phyloP scores from a whole-genome alignment of 2,113 vertebrate genomes.

The Chaenogobius annularis region DNA sequence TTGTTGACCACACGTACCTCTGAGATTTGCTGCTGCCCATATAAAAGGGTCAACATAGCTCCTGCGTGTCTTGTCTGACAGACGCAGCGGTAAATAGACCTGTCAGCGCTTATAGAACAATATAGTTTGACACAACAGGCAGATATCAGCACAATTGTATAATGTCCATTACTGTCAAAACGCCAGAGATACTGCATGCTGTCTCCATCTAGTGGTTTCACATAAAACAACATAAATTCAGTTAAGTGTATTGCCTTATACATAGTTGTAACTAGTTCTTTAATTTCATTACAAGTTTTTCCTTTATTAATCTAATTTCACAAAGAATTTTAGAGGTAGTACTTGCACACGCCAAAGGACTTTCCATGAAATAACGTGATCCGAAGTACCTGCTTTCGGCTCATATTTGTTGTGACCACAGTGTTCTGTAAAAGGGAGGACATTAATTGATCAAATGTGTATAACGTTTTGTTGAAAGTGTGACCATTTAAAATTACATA shows the following conservation, averaged over 20 bases:
- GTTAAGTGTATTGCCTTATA: background rate
- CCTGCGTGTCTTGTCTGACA: constrained; percentile 31
- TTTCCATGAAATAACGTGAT: background rate
- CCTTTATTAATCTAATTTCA: background rate
- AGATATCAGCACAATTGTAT: constrained; percentile 11
- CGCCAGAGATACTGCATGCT: constrained; percentile 4
- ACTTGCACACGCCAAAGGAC: no score
- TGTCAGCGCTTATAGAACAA: constrained; percentile 19
- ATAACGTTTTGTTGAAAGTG: background rate
- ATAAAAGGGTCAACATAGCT: constrained; percentile 17
- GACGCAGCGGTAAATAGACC: constrained; percentile 31
- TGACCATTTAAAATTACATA: background rate
- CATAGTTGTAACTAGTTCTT: no score
- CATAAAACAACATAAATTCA: background rate
- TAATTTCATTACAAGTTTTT: no score
- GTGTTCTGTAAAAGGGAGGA: background rate
- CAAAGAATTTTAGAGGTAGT: background rate
- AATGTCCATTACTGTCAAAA: background rate
- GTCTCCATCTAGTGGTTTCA: constrained; percentile 67
- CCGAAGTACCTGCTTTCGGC: background rate
- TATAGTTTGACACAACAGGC: constrained; percentile 14
- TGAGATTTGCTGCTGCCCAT: constrained; percentile 27
- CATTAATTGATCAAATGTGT: background rate
- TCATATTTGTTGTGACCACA: background rate
- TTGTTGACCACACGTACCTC: constrained; percentile 43